Base-by-base conservation (phyloP, 2,888 invertebrate genomes). In the Ormyrus pomaceus region DNA sequence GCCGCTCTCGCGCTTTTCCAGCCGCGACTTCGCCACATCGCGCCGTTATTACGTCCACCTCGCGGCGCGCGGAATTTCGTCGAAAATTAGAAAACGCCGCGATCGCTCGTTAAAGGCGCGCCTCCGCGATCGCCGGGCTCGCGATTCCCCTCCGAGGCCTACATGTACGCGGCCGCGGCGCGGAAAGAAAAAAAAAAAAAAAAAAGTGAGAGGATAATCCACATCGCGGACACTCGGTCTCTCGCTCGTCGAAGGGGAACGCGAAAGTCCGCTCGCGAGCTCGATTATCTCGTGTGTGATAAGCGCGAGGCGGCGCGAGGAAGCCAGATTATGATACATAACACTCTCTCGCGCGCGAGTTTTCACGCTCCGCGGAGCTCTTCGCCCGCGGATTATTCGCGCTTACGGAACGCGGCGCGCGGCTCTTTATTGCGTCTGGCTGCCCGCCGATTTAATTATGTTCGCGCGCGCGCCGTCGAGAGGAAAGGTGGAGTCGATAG, bases 211-310 rank as follows among this genome's bases (percentile, higher is more conserved):
- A 87, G 86, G 84, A 83, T 84, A 19, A 19, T 19, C 19, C 87
- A 86, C 87, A 86, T 86, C 58, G 45, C 58, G 45, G n/a, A 56
- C n/a, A 2, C 66, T 55, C 62, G 45, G 34, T 51, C n/a, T 59
- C 87, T 86, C 82, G 86, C 80, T 86, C 87, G 87, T 86, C 88
- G 84, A 86, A 88, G 88, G 87, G 87, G 88, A 88, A 88, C 80
- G 79, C 83, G 84, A 83, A 86, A 84, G 85, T 82, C 82, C 65
- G 84, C 79, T 73, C 65, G 45, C 48, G 13, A 19, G n/a, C 59
- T 48, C 19, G 69, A 77, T 77, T 70, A 78, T 78, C 73, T 78
- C 68, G 62, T 19, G 68, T 13, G 61, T 84, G 84, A 84, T 83
- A 83, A 83, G 82, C 69, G 61, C 51, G 19, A 19, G 50, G 50